Conservation (phyloP, 1,140 invertebrate species). For the Solenopsis invicta region DNA sequence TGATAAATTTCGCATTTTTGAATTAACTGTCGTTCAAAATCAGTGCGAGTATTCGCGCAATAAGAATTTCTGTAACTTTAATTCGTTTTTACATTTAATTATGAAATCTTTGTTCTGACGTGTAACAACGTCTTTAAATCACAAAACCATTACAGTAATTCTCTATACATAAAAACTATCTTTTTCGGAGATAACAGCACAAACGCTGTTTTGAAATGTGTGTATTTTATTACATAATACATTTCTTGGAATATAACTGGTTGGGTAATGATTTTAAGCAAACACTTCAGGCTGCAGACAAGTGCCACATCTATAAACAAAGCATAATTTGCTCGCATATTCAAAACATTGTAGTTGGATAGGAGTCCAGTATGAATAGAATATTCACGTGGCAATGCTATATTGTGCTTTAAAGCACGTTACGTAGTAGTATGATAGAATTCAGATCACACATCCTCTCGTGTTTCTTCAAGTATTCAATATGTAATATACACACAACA, state of each 20-base stretch:
- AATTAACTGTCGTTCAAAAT: constrained; percentile 19
- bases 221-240: neutral
- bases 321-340: constrained; percentile 59
- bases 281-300: constrained; percentile 53
- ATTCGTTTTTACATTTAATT: neutral
- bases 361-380: constrained; percentile 53
- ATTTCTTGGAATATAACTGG: constrained; percentile 37
- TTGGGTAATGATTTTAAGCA: constrained; percentile 52
- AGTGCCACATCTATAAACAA: constrained; percentile 61
- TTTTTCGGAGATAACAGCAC: neutral
- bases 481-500: neutral
- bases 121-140: neutral
- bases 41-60: neutral
- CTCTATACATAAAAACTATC: neutral
- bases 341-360: constrained; percentile 57
- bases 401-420: constrained; percentile 52
- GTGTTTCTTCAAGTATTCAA: constrained; percentile 16
- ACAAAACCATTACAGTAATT: neutral
- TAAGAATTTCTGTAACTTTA: neutral
- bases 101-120: constrained; percentile 17
- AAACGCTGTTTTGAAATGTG: neutral
- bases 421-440: constrained; percentile 33
- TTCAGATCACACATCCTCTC: constrained; percentile 21
- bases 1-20: constrained; percentile 39
- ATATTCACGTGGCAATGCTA: constrained; percentile 45